Conservation (phyloP, 2,888 invertebrate genomes). For the Diachrysia chrysitis region DNA sequence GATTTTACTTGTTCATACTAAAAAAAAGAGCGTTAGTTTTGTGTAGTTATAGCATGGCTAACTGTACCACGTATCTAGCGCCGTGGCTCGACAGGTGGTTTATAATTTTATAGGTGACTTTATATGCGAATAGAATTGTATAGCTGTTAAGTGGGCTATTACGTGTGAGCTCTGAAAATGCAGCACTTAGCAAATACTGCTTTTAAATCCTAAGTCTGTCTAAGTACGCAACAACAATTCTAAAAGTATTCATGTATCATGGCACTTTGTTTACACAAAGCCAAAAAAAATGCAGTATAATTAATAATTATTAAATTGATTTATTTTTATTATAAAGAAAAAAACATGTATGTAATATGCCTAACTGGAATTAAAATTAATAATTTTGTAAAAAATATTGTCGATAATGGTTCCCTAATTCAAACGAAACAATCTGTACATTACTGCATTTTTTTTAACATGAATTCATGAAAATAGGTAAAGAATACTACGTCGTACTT, state of each 20-base stretch:
- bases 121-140: background rate
- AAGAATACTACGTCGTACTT: too few relatives aligned
- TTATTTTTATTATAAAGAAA: too few relatives aligned
- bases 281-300: background rate
- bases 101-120: conserved; percentile 24
- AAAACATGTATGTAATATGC: too few relatives aligned
- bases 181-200: background rate
- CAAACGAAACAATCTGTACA: too few relatives aligned
- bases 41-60: background rate
- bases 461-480: too few relatives aligned
- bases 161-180: background rate
- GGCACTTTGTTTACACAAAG: background rate
- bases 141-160: background rate
- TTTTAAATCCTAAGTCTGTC: background rate
- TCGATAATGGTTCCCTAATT: too few relatives aligned
- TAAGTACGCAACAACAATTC: conserved; percentile 1
- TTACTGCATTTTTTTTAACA: too few relatives aligned
- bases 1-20: too few relatives aligned
- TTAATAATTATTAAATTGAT: too few relatives aligned
- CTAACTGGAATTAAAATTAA: too few relatives aligned
- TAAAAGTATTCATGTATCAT: background rate
- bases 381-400: too few relatives aligned
- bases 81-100: conserved; percentile 51
- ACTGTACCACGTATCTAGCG: background rate
- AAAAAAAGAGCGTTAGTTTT: background rate